Percentiles rank a stretch among this genome's conserved stretches.
Evolutionary conservation across 1,140 invertebrate genomes (phyloP).

Genomic region (Euwallacea fornicatus): DNA sequence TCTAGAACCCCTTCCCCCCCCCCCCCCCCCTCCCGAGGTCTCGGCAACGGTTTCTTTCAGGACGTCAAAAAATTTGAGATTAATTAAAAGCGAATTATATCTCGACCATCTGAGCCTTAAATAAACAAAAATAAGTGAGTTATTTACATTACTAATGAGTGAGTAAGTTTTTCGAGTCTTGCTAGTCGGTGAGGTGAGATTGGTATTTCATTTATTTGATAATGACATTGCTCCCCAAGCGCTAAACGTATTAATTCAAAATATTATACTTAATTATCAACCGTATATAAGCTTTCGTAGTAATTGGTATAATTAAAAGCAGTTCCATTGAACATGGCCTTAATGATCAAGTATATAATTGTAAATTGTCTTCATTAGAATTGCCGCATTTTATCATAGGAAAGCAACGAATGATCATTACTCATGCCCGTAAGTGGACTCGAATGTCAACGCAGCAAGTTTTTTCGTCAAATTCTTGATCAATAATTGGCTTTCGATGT

Average conservation of each 20-base stretch:
- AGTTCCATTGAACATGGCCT: slow-evolving; percentile 39
- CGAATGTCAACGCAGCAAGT: slow-evolving; percentile 35
- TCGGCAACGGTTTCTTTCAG: too few species aligned
- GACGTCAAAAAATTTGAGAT: too few species aligned
- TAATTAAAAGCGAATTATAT: slow-evolving; percentile 4
- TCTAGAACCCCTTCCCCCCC: too few species aligned
- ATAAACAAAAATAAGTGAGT: neutral
- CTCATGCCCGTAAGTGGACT: slow-evolving; percentile 42
- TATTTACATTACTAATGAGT: neutral
- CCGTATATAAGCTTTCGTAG: slow-evolving; percentile 42
- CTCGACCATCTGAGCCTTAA: neutral
- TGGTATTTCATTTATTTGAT: slow-evolving; percentile 34
- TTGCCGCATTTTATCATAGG: slow-evolving; percentile 44
- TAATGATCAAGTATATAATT: slow-evolving; percentile 42
- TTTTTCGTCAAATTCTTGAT: slow-evolving; percentile 40
- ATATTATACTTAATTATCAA: slow-evolving; percentile 42
- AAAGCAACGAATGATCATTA: slow-evolving; percentile 38
- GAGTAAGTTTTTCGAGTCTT: slow-evolving; percentile 10
- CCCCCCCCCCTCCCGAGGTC: too few species aligned
- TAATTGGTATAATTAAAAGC: slow-evolving; percentile 45
- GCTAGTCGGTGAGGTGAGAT: slow-evolving; percentile 29
- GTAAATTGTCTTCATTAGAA: slow-evolving; percentile 45
- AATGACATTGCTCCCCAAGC: slow-evolving; percentile 27
- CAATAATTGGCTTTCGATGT: slow-evolving; percentile 41
- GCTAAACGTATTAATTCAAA: slow-evolving; percentile 29